Evolutionary conservation across 2,888 invertebrate species (phyloP).

Genomic region (Rhodophaea formosa): DNA sequence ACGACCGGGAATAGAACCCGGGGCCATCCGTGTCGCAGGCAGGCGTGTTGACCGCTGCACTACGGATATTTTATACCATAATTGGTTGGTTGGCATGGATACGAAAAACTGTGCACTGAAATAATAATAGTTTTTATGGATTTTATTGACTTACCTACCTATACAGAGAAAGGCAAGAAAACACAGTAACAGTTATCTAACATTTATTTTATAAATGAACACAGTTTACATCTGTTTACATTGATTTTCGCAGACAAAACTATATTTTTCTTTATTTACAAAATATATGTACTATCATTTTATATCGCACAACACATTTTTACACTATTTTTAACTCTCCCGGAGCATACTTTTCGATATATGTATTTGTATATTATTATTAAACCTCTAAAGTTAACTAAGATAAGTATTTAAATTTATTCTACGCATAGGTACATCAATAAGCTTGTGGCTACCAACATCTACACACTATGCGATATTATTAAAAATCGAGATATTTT

Average conservation of each 20-base stretch:
- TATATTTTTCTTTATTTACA: conserved; percentile 32
- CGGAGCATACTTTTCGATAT: conserved; percentile 44
- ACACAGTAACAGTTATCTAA: conserved; percentile 45
- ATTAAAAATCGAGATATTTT: neutral
- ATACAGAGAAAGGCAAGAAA: conserved; percentile 23
- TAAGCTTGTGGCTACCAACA: neutral
- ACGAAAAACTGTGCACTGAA: too few species aligned
- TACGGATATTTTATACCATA: too few species aligned
- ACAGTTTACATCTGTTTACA: conserved; percentile 56
- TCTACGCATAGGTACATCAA: neutral
- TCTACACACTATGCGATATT: neutral
- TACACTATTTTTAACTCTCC: conserved; percentile 55
- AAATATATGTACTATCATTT: conserved; percentile 21
- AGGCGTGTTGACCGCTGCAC: too few species aligned
- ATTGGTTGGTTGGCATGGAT: too few species aligned
- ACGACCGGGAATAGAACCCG: too few species aligned
- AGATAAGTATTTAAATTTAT: neutral
- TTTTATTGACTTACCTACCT: neutral
- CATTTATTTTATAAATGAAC: conserved; percentile 75
- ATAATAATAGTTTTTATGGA: neutral
- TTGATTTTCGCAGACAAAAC: conserved; percentile 47
- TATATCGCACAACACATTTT: conserved; percentile 28
- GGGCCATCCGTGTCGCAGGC: too few species aligned
- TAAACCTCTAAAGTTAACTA: conserved; percentile 1
- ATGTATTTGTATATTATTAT: neutral